A percentile compares a stretch with the other conserved stretches of the same genome.
These are phyloP conservation scores for Spinus olivaceus DNA, from an alignment of 2,797 vertebrate genomes.

Conservation along the genomic window DNA sequence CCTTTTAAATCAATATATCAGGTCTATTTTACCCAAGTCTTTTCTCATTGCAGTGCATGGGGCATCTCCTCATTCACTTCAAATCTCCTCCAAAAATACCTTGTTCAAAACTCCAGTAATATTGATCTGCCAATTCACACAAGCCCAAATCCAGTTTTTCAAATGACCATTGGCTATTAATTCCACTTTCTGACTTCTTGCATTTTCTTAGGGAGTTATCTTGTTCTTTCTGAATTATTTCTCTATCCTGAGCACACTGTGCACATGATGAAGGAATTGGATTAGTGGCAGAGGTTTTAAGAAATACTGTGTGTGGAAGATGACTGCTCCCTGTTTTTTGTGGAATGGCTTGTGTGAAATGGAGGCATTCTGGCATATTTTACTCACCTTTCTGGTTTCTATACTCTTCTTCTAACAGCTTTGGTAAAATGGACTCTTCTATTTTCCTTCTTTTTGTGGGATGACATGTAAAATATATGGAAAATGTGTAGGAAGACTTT, in stretches of 20 bases:
- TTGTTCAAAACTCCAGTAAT: neutral
- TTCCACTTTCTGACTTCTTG: neutral
- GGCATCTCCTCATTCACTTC: neutral
- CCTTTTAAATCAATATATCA: neutral
- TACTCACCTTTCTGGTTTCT: neutral
- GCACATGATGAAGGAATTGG: neutral
- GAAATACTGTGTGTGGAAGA: neutral
- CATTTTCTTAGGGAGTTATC: neutral
- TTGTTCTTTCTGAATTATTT: neutral
- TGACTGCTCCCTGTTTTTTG: neutral
- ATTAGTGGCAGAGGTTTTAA: neutral
- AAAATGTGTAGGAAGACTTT: slow-evolving; percentile 53
- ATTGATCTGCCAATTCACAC: neutral
- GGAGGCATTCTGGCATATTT: neutral
- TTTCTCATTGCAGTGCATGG: neutral
- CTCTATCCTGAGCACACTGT: neutral
- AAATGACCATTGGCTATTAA: neutral
- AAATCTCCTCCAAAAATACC: neutral
- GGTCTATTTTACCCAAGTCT: neutral
- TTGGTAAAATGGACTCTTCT: slow-evolving; percentile 23
- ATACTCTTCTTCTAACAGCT: neutral
- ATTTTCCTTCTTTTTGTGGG: slow-evolving; percentile 52
- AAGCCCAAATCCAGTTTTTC: neutral
- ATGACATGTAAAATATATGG: slow-evolving; percentile 51
- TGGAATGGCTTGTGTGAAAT: neutral